Evolutionary conservation across 2,888 invertebrate species (phyloP).

Genomic region (Tenthredo distinguenda): DNA sequence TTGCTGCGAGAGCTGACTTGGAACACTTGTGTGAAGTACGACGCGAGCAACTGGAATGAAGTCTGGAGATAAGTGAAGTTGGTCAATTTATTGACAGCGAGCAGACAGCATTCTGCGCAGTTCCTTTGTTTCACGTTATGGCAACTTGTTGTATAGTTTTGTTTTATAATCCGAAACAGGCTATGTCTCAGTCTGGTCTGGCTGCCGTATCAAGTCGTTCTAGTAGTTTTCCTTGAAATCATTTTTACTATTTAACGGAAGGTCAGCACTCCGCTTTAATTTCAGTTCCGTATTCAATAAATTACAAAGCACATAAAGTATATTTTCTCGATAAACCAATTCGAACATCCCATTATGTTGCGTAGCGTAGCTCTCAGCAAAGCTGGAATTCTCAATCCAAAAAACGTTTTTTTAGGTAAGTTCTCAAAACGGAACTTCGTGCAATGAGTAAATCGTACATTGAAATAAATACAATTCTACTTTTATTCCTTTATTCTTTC

Average conservation of each 20-base stretch:
- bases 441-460: not conserved
- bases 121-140: constrained; percentile 29
- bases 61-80: constrained; percentile 36
- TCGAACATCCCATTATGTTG: not conserved
- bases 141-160: constrained; percentile 10
- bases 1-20: not conserved
- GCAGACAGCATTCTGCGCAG: constrained; percentile 37
- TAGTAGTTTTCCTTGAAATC: constrained; percentile 37
- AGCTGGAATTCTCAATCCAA: constrained; percentile 38
- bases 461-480: not conserved
- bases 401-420: constrained; percentile 48
- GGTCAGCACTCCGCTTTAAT: not conserved
- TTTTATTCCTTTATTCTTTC: no score
- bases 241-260: constrained; percentile 14
- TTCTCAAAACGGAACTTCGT: not conserved
- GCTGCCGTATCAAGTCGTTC: not conserved
- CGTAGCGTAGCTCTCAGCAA: constrained; percentile 6
- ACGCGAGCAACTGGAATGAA: constrained; percentile 7
- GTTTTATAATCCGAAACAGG: constrained; percentile 18
- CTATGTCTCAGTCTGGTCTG: constrained; percentile 10
- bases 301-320: not conserved
- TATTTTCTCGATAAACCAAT: not conserved
- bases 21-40: constrained; percentile 1
- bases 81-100: constrained; percentile 42
- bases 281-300: constrained; percentile 17